phyloP scores from a whole-genome alignment of 2,888 invertebrate genomes.

The Diarsia dahlii region DNA sequence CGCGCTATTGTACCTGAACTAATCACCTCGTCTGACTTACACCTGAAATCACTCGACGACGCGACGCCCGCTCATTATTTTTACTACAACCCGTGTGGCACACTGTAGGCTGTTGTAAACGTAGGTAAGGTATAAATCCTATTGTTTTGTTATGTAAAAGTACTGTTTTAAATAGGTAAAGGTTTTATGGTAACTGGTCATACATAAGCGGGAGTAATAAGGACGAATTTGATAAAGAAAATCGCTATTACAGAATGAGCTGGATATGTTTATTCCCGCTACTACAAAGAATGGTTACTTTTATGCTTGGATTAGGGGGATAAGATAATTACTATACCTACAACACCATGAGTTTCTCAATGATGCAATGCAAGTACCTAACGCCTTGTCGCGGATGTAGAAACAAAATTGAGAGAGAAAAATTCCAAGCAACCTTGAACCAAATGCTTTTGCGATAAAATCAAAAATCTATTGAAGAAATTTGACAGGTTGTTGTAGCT shows the following conservation, averaged over 20 bases:
- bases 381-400: no score
- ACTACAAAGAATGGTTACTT: background rate
- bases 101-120: constrained; percentile 18
- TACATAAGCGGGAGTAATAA: background rate
- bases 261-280: background rate
- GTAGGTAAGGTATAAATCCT: constrained; percentile 4
- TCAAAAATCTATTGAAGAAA: no score
- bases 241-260: background rate
- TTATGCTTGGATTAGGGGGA: background rate
- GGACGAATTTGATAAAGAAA: background rate
- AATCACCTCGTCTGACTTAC: constrained; percentile 63
- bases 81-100: constrained; percentile 43
- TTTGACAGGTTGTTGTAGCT: no score
- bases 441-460: no score
- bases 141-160: constrained; percentile 28
- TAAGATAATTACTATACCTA: no score
- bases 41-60: constrained; percentile 54
- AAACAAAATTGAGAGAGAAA: no score
- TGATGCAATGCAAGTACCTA: no score
- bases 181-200: no score
- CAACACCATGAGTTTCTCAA: no score
- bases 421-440: no score
- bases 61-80: constrained; percentile 70
- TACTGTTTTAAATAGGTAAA: background rate
- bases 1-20: constrained; percentile 56